Evolutionary conservation across 2,888 invertebrate genomes (phyloP), one percentile per base, ranked within the genome.

Genomic region (Stomorhina lunata): DNA sequence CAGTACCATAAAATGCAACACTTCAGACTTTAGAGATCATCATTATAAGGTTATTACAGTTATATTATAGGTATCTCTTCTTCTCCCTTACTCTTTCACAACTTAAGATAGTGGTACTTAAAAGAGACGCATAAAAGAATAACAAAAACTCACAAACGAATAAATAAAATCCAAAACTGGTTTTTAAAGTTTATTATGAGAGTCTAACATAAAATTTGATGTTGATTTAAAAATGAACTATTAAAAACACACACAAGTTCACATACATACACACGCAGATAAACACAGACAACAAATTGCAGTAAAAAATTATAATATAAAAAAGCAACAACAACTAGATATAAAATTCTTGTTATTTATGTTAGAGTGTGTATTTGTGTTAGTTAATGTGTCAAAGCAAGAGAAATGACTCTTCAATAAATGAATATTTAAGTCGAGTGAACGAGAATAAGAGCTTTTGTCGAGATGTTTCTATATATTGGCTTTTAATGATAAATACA

Each of bases 161-260:
- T n/a, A 57, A 55, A 71, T 65, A 20, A 29, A 71, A 76, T 76
- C 71, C 71, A 65, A 81, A 81, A 81, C 81, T 66, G 59, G 81
- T 76, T 81, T 76, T 68, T 4, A 15, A 32, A 12, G 34, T 12
- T 34, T 66, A 6, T 22, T 20, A 2, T 37, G 12, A 27, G 4
- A 10, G 10, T 53, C 17, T 32, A 34, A 50, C 53, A n/a, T 45
- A 45, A 27, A 1, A n/a, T 50, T 50, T 53, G 53, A n/a, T 27
- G 2, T 25, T 48, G 22, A 12, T 53, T 27, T 27, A 50, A n/a
- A n/a, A n/a, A 15, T n/a, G 20, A 34, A 4, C 15, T 65, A 48
- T 29, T 32, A 29, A 48, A 43, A 65, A 4, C 12, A 65, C 34
- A 37, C n/a, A n/a, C n/a, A n/a, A 43, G 12, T 17, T 17, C 43